Evolutionary conservation across 2,113 vertebrate genomes (phyloP), one percentile per base, ranked within the genome.

Genomic region (Polyodon spathula): DNA sequence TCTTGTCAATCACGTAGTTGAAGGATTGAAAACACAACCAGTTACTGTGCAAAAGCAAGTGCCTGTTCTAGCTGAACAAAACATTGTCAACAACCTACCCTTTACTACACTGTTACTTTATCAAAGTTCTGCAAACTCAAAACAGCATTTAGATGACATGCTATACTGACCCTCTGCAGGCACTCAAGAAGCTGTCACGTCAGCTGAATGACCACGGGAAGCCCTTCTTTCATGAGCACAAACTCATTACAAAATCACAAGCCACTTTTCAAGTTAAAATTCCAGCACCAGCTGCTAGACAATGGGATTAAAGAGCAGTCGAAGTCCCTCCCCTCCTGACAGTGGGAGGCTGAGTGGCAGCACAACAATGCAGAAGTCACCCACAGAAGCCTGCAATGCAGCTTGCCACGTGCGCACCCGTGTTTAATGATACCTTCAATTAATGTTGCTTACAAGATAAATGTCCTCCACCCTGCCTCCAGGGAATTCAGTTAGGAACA

Each of bases 311-410:
- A 61, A 53, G 37, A 59, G 68, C 61, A 66, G 53, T 54, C 55
- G 39, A 50, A 12, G 55, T 59, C 64, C 64, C 66, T 61, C 66
- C 62, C 58, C 17, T 52, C 43, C 37, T 15, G 54, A n/a, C n/a
- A n/a, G n/a, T n/a, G n/a, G n/a, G n/a, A 38, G 6, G 37, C 39
- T 14, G 50, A 55, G 4, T 50, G 46, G 11, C 46, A 50, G 46
- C 46, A 50, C 46, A 50, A 7, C 11, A 12, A 43, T 43, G 42
- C 6, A 43, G 11, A 5, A 14, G 46, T 50, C 46, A 50, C 10
- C 46, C 11, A n/a, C 46, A 50, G 46, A 43, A 43, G 42, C 42
- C 11, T 50, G 46, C 7, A 14, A n/a, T n/a, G n/a, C 10, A 50
- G 46, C 46, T 50, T n/a, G n/a, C 46, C 11, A 50, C 11, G n/a